Conservation (phyloP, 2,888 invertebrate species). For the Ectropis crepuscularia region DNA sequence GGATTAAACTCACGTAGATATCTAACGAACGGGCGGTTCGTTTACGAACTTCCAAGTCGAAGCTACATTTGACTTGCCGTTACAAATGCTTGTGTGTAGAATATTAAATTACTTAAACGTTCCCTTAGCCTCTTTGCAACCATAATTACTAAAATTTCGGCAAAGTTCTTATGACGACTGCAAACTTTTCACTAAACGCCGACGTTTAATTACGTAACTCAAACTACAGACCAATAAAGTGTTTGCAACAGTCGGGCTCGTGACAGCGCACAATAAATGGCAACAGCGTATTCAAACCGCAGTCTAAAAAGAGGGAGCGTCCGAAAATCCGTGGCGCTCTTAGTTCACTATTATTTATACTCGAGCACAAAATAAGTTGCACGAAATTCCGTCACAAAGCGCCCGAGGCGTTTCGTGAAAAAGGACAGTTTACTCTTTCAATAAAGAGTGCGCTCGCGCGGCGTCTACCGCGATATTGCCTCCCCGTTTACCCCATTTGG, state of each 20-base stretch:
- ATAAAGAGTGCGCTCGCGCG: constrained; percentile 72
- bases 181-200: constrained; percentile 45
- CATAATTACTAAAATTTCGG: constrained; percentile 72
- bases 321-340: constrained; percentile 67
- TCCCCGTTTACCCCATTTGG: constrained; percentile 72
- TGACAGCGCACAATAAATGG: constrained; percentile 58
- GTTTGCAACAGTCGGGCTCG: constrained; percentile 51
- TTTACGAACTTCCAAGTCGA: constrained; percentile 80
- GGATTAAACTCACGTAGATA: constrained; percentile 84
- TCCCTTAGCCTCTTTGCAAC: constrained; percentile 72
- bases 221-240: constrained; percentile 58
- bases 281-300: constrained; percentile 61
- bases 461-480: constrained; percentile 72
- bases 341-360: constrained; percentile 75
- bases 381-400: constrained; percentile 75
- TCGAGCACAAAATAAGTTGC: constrained; percentile 74
- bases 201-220: constrained; percentile 52
- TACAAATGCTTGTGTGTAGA: constrained; percentile 81
- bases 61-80: constrained; percentile 79
- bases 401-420: constrained; percentile 75
- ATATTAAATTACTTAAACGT: constrained; percentile 84
- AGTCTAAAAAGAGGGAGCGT: constrained; percentile 58
- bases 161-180: constrained; percentile 51
- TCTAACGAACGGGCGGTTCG: constrained; percentile 82
- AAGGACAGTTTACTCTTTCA: constrained; percentile 83